phyloP scores from a whole-genome alignment of 1,140 invertebrate genomes.

The Melitaea cinxia region DNA sequence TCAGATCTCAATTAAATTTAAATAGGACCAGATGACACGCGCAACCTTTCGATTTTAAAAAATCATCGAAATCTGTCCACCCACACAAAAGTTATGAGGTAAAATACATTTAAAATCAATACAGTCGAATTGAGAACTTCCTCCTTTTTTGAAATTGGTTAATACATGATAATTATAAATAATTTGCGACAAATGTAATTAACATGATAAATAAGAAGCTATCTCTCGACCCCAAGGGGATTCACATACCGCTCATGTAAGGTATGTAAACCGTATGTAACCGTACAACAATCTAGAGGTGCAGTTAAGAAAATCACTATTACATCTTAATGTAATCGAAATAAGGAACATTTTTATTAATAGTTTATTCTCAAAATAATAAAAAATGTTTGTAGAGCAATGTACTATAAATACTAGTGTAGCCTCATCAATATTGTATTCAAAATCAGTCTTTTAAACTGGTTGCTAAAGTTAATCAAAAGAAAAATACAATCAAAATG shows the following conservation, averaged over 20 bases:
- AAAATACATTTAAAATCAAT: too few relatives aligned
- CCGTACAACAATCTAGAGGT: not conserved
- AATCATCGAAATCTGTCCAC: too few relatives aligned
- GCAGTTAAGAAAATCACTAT: not conserved
- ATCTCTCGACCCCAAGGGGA: not conserved
- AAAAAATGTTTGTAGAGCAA: not conserved
- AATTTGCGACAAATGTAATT: not conserved
- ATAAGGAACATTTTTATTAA: conserved; percentile 1
- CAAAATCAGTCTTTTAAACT: not conserved
- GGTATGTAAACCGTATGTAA: too few relatives aligned
- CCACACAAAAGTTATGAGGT: too few relatives aligned
- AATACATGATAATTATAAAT: conserved; percentile 1
- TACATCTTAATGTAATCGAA: not conserved
- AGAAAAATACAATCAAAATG: not conserved
- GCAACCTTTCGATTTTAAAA: too few relatives aligned
- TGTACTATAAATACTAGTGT: conserved; percentile 1
- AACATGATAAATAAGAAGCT: too few relatives aligned
- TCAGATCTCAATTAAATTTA: too few relatives aligned
- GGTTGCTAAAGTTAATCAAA: not conserved
- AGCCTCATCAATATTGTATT: not conserved
- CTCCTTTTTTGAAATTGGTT: not conserved
- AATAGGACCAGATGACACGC: too few relatives aligned
- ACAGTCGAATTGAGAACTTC: too few relatives aligned
- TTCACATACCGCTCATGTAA: conserved; percentile 1
- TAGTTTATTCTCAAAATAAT: not conserved